Base-by-base conservation (phyloP, 1,140 invertebrate species). In the Temnothorax longispinosus region DNA sequence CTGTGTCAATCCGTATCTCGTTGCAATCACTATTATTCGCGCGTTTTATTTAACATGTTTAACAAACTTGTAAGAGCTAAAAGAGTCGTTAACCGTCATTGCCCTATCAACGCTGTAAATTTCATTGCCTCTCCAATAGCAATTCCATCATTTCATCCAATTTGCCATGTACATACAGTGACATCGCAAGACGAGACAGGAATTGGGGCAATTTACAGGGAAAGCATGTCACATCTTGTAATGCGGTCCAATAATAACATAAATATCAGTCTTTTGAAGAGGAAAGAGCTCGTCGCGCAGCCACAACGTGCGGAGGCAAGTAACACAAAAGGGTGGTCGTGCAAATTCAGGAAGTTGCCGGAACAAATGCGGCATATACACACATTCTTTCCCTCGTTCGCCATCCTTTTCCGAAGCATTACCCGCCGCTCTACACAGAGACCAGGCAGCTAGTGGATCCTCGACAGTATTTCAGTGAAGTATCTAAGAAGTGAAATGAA, bases 401-500 rank as follows among this genome's bases (percentile, higher is more conserved):
- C 71, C 71, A 27, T 58, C 78, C 54, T 27, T 76, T 76, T 69
- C 47, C 64, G 35, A 72, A 65, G 41, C 88, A 87, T 89, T 88
- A 80, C 50, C 50, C 64, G 64, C 47, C 87, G 58, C 56, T 86
- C 54, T 54, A 50, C 76, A 78, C 54, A 64, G 71, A 60, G 80
- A 56, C 64, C 60, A 80, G 32, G 35, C 86, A 91, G 85, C 88
- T 60, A 88, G 89, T 91, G 88, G 90, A 91, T 93, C 87, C 89
- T 88, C 74, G 87, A 86, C 87, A 85, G 89, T 93, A 91, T 94
- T 93, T 92, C 86, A 93, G 89, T 88, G 89, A 93, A 93, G 92
- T 93, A 93, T 93, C 89, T 92, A 82, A 92, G 86, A 93, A 92
- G 85, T 90, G 85, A 94, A 93, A 94, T 94, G 91, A 93, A 94